Percentiles rank a stretch among this genome's conserved stretches.
These are phyloP conservation scores for Pseudorectes ferrugineus DNA, from an alignment of 2,113 vertebrate genomes.

Conservation along the genomic window DNA sequence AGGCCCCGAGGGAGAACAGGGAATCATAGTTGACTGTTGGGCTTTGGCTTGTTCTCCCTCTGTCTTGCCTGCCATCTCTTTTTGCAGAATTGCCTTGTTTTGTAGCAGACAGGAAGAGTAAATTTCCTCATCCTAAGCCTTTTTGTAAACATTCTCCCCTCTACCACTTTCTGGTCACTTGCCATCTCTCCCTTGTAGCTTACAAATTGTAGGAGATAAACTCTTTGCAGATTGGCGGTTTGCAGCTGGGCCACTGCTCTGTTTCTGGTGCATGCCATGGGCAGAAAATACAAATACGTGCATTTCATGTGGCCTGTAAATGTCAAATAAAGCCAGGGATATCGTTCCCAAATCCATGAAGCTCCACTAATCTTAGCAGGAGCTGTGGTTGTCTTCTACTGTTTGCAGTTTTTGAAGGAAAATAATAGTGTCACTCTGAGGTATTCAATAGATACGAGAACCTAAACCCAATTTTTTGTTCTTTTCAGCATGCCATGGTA, in stretches of 20 bases:
- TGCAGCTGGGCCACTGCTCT: not conserved
- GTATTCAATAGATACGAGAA: not conserved
- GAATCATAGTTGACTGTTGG: not conserved
- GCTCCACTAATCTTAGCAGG: not conserved
- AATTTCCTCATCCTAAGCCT: not conserved
- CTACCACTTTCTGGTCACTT: not conserved
- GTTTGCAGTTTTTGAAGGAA: not conserved
- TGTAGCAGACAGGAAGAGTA: not conserved
- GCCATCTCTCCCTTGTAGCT: not conserved
- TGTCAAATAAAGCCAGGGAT: not conserved
- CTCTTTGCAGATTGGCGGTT: not conserved
- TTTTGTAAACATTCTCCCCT: not conserved
- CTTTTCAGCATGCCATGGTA: slow-evolving; percentile 86
- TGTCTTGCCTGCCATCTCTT: not conserved
- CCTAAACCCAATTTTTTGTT: not conserved
- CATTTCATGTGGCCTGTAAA: not conserved
- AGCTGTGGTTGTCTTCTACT: not conserved
- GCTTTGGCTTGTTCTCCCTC: not conserved
- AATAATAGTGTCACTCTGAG: not conserved
- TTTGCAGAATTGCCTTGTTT: not conserved
- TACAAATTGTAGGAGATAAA: not conserved
- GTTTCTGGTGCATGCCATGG: not conserved
- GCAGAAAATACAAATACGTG: rapidly evolving
- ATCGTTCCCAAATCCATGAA: not conserved
- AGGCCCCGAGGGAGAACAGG: not conserved